These are phyloP conservation scores for Mormyrops attenuatus DNA, from an alignment of 2,797 vertebrate genomes.

Conservation along the genomic window DNA sequence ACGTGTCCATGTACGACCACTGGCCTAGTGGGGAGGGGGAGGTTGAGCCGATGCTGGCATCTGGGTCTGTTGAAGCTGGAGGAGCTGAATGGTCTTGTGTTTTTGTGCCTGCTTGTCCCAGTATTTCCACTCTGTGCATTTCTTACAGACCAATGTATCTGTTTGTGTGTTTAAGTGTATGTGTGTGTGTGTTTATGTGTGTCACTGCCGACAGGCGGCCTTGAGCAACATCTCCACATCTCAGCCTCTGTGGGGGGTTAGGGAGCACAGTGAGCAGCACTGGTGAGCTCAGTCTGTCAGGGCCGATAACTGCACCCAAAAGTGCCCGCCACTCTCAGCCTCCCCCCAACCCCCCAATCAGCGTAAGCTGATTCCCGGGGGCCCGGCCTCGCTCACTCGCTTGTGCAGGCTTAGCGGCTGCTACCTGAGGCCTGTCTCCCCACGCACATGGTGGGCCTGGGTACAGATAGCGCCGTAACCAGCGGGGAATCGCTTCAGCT, in stretches of 20 bases:
- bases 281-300: neutral
- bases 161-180: neutral
- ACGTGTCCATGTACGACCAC: neutral
- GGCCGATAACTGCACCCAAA: conserved; percentile 1
- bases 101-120: neutral
- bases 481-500: neutral
- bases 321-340: neutral
- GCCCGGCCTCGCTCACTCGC: neutral
- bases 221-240: neutral
- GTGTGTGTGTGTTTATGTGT: neutral
- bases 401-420: neutral
- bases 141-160: neutral
- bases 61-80: neutral
- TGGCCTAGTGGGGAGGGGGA: neutral
- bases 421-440: neutral
- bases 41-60: neutral
- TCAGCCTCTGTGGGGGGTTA: neutral
- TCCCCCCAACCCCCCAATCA: neutral
- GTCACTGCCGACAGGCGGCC: conserved; percentile 10
- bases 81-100: neutral
- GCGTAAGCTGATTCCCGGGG: neutral
- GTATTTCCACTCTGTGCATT: neutral
- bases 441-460: neutral
- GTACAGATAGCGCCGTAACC: neutral
- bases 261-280: neutral